Base-by-base conservation (phyloP, 2,797 vertebrate genomes). In the Enteromius anoplus region DNA sequence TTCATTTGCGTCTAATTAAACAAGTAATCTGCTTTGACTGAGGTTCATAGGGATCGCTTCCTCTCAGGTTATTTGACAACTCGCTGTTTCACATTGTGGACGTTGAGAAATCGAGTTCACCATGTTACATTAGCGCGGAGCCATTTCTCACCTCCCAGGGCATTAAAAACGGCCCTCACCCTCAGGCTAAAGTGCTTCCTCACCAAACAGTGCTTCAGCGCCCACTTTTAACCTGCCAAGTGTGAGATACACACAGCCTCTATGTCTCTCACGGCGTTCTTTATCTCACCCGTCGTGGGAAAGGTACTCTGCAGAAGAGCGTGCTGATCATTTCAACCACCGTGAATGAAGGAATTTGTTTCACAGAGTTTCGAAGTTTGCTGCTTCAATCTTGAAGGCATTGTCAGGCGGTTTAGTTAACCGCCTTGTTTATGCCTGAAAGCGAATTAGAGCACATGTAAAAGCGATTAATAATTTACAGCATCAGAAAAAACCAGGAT, bases 401-500 rank as follows among this genome's bases (percentile, higher is more conserved):
- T 53, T 75, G 68, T 75, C 42, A 73, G 69, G 49, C 40, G 29
- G 69, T 62, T 80, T 66, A 71, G 60, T 71, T 83, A 86, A 55
- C 58, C 53, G 12, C 23, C 29, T 72, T 8, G 4, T 70, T 69
- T 79, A 85, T 70, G 34, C 69, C 55, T 75, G 34, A 47, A 26
- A 49, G 21, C 10, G 2, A 64, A 65, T 73, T 23, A 32, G 14
- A 75, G 51, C 1, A 10, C 60, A 69, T 70, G 29, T 40, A 29
- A 51, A 58, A 14, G 45, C n/a, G 10, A 73, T 87, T 76, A 79
- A 84, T 83, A 79, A 86, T 87, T 86, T 62, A 84, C 75, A n/a
- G 40, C 53, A 65, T 65, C 42, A 70, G 79, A 72, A 75, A 76
- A 66, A 47, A n/a, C 47, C 62, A 84, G 69, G 42, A 34, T 19